Conservation (phyloP, 2,888 invertebrate genomes). For the Phymatocera aterrima region DNA sequence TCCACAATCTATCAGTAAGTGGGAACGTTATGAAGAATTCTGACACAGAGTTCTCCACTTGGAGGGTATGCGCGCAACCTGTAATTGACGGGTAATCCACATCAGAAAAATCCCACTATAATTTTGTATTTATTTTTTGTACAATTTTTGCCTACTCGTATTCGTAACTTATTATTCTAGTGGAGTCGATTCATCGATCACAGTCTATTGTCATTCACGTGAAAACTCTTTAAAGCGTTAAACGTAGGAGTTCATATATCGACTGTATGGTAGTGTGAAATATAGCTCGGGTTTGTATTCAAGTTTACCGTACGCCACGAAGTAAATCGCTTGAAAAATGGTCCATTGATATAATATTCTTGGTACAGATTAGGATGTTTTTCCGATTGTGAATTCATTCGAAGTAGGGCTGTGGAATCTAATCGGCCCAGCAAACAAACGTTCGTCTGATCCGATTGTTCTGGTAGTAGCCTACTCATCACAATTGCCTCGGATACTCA, state of each 20-base stretch:
- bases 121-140: neutral
- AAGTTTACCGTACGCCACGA: neutral
- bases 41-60: neutral
- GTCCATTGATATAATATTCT: neutral
- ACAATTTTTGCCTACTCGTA: neutral
- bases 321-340: neutral
- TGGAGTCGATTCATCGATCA: neutral
- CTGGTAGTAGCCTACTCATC: neutral
- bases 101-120: neutral
- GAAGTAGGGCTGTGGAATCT: neutral
- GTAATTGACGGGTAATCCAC: neutral
- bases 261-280: neutral
- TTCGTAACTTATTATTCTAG: neutral
- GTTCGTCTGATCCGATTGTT: slow-evolving; percentile 19
- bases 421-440: slow-evolving; percentile 17
- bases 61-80: neutral
- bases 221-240: neutral
- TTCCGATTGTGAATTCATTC: neutral
- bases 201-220: neutral
- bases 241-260: neutral
- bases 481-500: neutral
- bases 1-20: slow-evolving; percentile 4
- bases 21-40: neutral
- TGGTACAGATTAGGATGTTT: slow-evolving; percentile 1
- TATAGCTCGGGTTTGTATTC: neutral